Evolutionary conservation across 2,797 vertebrate genomes (phyloP).

Genomic region (Sebastes umbrosus): DNA sequence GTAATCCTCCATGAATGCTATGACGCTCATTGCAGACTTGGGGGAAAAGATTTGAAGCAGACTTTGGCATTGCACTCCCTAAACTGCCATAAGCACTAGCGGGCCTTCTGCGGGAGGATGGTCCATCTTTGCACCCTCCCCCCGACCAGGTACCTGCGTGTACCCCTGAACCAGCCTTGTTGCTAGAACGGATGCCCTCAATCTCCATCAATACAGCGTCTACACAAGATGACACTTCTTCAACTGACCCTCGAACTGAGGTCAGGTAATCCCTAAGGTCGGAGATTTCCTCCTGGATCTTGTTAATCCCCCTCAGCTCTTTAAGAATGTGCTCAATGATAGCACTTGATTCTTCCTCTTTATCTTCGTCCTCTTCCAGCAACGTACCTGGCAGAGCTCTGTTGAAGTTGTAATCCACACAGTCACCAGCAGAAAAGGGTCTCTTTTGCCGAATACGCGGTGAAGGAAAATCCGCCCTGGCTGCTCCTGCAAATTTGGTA

Average conservation of each 20-base stretch:
- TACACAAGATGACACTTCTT: constrained; percentile 86
- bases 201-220: constrained; percentile 85
- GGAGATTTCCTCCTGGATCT: constrained; percentile 87
- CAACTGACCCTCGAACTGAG: constrained; percentile 84
- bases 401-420: constrained; percentile 72
- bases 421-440: constrained; percentile 76
- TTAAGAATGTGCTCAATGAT: constrained; percentile 85
- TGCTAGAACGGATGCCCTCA: constrained; percentile 81
- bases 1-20: constrained; percentile 52
- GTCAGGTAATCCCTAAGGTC: constrained; percentile 83
- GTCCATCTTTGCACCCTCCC: constrained; percentile 52
- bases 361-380: constrained; percentile 69
- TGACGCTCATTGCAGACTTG: constrained; percentile 74
- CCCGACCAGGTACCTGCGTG: constrained; percentile 71
- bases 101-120: constrained; percentile 63
- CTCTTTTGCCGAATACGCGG: constrained; percentile 63
- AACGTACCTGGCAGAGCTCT: constrained; percentile 48
- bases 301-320: constrained; percentile 84
- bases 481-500: constrained; percentile 44
- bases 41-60: constrained; percentile 42
- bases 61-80: constrained; percentile 58
- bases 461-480: constrained; percentile 40
- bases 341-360: constrained; percentile 81
- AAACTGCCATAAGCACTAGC: constrained; percentile 71
- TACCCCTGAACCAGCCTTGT: constrained; percentile 54